A percentile compares a stretch with the other conserved stretches of the same genome.
Evolutionary conservation across 2,797 vertebrate species (phyloP).

Genomic region (Danio tinwini): DNA sequence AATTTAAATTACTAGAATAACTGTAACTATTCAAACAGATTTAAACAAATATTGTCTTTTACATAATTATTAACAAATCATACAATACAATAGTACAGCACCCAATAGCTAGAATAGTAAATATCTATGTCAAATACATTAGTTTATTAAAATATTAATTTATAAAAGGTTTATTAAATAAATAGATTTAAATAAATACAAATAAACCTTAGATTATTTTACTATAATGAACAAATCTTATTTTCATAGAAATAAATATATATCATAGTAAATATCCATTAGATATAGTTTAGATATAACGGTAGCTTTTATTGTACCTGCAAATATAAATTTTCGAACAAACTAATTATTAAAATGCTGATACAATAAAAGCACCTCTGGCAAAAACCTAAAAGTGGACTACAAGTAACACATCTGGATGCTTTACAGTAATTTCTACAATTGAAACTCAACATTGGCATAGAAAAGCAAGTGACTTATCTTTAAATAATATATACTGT

Average conservation of each 20-base stretch:
- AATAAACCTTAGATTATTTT: background rate
- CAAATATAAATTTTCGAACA: background rate
- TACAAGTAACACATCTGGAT: background rate
- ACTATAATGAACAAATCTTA: background rate
- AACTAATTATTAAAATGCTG: background rate
- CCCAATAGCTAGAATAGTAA: no score
- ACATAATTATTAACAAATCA: no score
- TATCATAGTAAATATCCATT: background rate
- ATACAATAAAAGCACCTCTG: background rate
- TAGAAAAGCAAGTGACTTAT: background rate
- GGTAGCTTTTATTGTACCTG: background rate
- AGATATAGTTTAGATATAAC: background rate
- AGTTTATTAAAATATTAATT: no score
- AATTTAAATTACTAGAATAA: no score
- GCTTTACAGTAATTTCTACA: background rate
- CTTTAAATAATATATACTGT: no score
- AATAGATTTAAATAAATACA: background rate
- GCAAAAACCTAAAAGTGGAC: no score
- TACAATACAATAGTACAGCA: no score
- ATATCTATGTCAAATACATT: no score
- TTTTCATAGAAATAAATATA: background rate
- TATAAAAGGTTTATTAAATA: background rate
- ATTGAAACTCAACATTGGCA: background rate
- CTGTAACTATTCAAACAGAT: no score
- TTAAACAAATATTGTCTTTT: no score